phyloP scores from a whole-genome alignment of 2,888 invertebrate species.

The Hetaerina titia region DNA sequence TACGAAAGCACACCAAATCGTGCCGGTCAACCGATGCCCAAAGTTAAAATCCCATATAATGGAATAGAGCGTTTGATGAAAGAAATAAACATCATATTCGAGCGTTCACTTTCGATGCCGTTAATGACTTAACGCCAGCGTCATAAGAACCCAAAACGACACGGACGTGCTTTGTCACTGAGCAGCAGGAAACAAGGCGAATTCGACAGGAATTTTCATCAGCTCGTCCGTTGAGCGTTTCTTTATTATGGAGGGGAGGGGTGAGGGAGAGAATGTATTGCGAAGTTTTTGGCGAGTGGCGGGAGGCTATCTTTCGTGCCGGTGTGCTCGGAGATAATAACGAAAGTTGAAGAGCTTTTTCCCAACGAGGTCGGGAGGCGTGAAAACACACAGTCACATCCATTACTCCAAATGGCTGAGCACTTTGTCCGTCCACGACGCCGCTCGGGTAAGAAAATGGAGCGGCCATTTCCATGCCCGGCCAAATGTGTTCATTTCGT shows the following conservation, averaged over 20 bases:
- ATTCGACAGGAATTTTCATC: not conserved
- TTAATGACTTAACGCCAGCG: not conserved
- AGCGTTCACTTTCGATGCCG: not conserved
- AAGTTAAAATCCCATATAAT: too few species aligned
- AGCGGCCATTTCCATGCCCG: not conserved
- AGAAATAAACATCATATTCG: too few species aligned
- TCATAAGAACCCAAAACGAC: not conserved
- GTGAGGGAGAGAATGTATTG: not conserved
- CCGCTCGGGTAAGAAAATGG: not conserved
- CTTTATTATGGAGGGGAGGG: not conserved
- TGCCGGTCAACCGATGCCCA: too few species aligned
- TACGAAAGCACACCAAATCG: too few species aligned
- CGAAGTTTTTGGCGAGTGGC: not conserved
- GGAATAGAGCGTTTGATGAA: too few species aligned
- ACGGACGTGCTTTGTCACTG: not conserved
- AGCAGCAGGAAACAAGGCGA: not conserved
- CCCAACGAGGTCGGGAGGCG: conserved; percentile 6
- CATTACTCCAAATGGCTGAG: conserved; percentile 3
- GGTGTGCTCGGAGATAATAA: not conserved
- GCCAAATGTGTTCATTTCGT: conserved; percentile 32
- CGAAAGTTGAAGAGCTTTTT: not conserved
- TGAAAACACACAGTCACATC: conserved; percentile 33
- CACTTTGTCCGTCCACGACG: not conserved
- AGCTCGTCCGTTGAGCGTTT: not conserved
- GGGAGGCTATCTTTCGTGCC: not conserved